Conservation (phyloP, 2,113 vertebrate genomes). For the Alethe castanea region DNA sequence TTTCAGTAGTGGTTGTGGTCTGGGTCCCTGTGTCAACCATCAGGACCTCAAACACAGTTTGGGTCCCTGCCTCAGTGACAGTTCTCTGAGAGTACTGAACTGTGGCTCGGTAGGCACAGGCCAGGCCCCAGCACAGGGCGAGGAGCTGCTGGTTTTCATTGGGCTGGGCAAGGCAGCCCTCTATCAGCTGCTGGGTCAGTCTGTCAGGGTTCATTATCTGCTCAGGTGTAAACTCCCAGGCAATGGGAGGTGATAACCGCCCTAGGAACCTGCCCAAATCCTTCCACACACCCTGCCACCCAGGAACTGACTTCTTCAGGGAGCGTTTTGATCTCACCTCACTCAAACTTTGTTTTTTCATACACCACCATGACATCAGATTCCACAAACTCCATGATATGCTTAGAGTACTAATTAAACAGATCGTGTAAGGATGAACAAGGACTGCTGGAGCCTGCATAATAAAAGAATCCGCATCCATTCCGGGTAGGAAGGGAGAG, state of each 20-base stretch:
- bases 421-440: background rate
- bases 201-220: background rate
- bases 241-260: background rate
- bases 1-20: background rate
- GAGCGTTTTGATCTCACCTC: background rate
- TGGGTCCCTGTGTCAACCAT: background rate
- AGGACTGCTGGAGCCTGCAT: background rate
- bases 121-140: background rate
- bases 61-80: background rate
- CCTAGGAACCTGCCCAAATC: constrained; percentile 9
- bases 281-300: background rate
- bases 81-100: background rate
- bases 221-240: background rate
- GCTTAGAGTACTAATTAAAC: background rate
- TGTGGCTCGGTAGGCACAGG: background rate
- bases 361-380: background rate
- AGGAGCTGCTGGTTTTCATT: background rate
- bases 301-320: background rate
- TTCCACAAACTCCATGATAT: background rate
- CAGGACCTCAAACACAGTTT: background rate
- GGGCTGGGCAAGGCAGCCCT: background rate
- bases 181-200: background rate
- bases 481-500: background rate
- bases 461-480: background rate
- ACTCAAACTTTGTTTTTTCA: background rate